Conservation (phyloP, 2,113 vertebrate species). For the Amphiprion ocellaris region DNA sequence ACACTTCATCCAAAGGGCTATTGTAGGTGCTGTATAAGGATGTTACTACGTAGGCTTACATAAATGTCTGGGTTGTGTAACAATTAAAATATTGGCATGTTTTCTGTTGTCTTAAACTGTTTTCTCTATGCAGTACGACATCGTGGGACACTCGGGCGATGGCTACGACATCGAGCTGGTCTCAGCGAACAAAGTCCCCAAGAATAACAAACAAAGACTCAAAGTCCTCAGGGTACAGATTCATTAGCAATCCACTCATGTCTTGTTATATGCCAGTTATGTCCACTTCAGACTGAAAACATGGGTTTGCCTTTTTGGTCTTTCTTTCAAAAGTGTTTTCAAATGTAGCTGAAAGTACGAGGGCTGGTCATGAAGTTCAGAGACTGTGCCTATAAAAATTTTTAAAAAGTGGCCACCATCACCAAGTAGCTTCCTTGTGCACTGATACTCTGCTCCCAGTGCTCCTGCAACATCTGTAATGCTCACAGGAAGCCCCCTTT, state of each 20-base stretch:
- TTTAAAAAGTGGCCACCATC: no score
- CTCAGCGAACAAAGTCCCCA: slow-evolving; percentile 88
- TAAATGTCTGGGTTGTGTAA: background rate
- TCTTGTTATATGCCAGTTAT: no score
- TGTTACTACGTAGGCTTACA: background rate
- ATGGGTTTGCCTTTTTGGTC: no score
- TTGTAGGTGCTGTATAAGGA: background rate
- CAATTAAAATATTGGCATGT: background rate
- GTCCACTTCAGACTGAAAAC: no score
- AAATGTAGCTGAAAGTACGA: no score
- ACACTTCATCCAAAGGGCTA: background rate
- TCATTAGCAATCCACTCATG: background rate
- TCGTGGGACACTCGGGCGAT: slow-evolving; percentile 95
- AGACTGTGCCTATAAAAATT: no score
- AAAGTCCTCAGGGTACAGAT: slow-evolving; percentile 92
- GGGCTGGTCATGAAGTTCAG: no score
- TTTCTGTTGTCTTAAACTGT: background rate
- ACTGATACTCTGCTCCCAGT: no score
- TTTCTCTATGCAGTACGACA: slow-evolving; percentile 88
- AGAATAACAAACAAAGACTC: slow-evolving; percentile 95
- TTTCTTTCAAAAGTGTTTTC: no score
- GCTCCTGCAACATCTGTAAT: no score
- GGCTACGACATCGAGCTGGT: slow-evolving; percentile 90
- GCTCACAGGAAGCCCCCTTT: no score
- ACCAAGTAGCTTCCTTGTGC: no score